Base-by-base conservation (phyloP, 1,140 invertebrate species). In the Whitmania pigra region DNA sequence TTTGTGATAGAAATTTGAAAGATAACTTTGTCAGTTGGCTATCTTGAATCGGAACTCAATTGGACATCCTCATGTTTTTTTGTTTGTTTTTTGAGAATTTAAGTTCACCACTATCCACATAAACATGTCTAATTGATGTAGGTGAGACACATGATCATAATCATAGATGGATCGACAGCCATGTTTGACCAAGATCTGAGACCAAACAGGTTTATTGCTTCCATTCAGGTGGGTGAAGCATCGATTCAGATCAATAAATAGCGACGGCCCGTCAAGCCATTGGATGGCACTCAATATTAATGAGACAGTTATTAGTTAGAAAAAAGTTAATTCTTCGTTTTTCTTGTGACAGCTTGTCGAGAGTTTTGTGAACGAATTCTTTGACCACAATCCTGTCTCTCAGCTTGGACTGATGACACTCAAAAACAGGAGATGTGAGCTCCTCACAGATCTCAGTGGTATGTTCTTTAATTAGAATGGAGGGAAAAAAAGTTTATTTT, bases 321-420 rank as follows among this genome's bases (percentile, higher is more conserved):
- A n/a, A n/a, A n/a, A n/a, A n/a, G 15, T 7, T 43, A 13, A 36
- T 36, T 68, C 0, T 17, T 63, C 29, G 15, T 63, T 22, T n/a
- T 25, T 13, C 22, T 75, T 31, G 74, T 84, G 85, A 74, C 79
- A 95, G 91, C 83, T 96, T 31, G 79, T 97, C 69, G 91, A 97
- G 84, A 87, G 88, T 75, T 99, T 97, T 82, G 88, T 98, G 71
- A 90, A 94, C 76, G 93, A 97, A 83, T 98, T 91, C 80, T 96
- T 98, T 83, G 94, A 98, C 82, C 92, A 97, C 83, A 99, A 98
- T 84, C 96, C 96, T 54, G 93, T 99, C 68, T 94, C 93, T 81
- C 96, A 99, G 82, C 82, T 99, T 60, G 95, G 94, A 27, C 85
- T 98, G 67, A 90, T 99, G 76, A 83, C 88, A 18, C 91, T 94